Evolutionary conservation across 30 jellyfish, hydroid and myxozoan species (phyloP).

Genomic region (Chironex yamaguchii): DNA sequence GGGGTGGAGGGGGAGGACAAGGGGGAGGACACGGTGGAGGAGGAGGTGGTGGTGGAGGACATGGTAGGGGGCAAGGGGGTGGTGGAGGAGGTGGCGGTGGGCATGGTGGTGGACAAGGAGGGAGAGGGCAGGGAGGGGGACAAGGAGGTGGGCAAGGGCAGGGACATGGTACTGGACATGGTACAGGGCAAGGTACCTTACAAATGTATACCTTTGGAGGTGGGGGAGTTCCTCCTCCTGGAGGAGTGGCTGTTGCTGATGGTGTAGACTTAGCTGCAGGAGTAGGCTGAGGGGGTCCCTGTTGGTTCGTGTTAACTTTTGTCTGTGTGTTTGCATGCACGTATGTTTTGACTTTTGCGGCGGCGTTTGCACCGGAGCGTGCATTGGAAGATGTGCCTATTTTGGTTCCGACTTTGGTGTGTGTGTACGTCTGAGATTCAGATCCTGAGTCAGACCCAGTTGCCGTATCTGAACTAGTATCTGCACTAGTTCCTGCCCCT

Average conservation of each 20-base stretch:
- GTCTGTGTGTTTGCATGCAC: conserved; percentile 97
- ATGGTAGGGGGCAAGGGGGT: conserved; percentile 81
- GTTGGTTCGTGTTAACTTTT: conserved; percentile 83
- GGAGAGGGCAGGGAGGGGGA: conserved; percentile 61
- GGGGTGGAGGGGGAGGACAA: conserved; percentile 67
- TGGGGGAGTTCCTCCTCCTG: conserved; percentile 51
- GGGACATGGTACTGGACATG: conserved; percentile 91
- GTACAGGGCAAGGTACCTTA: conserved; percentile 84
- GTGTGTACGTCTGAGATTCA: conserved; percentile 87
- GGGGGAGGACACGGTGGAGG: conserved; percentile 73
- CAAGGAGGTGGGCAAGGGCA: conserved; percentile 93
- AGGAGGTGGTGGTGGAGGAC: conserved; percentile 75
- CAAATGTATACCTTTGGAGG: conserved; percentile 73
- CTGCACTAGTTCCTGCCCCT: conserved; percentile 86
- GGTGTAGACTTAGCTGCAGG: conserved; percentile 58
- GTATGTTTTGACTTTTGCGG: conserved; percentile 96
- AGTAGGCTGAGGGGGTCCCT: conserved; percentile 83
- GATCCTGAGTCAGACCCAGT: conserved; percentile 82
- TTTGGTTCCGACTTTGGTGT: conserved; percentile 92
- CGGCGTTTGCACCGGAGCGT: conserved; percentile 93
- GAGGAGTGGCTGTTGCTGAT: conserved; percentile 52
- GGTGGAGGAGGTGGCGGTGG: conserved; percentile 81
- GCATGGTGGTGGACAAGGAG: conserved; percentile 69
- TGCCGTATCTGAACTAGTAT: conserved; percentile 82
- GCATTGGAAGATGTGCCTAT: conserved; percentile 95